Base-by-base conservation (phyloP, 2,888 invertebrate genomes). In the Ischnus inquisitorius region DNA sequence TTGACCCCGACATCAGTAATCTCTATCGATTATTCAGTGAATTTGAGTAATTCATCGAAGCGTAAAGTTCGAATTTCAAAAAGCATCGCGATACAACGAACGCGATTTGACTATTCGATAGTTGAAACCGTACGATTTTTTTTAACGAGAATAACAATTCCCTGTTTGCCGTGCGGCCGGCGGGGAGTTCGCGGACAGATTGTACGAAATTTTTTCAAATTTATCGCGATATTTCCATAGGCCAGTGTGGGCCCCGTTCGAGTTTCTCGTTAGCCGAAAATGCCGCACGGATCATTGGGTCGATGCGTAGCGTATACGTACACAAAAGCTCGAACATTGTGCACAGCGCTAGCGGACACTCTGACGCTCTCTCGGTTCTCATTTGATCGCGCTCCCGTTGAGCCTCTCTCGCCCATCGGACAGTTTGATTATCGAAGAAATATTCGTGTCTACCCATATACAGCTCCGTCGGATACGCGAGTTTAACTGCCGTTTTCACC, bases 371-470 rank as follows among this genome's bases (percentile, higher is more conserved):
- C 60, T 16, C 25, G 57, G 43, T 60, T 60, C 62, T 74, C 72
- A 78, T 51, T 68, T 28, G 78, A 82, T 74, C 76, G 74, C 34
- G 71, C 67, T 71, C 69, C 60, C 82, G 72, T 82, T 77, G 67
- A 16, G 41, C 71, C 48, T 43, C 8, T 14, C 64, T n/a, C 65
- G 43, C 54, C 51, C 57, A 41, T 54, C 64, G 78, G 72, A 74
- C 78, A 78, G 72, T 78, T 78, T 82, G 78, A 82, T 82, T 82
- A 78, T 82, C 82, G 62, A 68, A 82, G 74, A 82, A 78, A 78
- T 82, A 82, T 82, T 68, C 74, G 78, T 74, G 60, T 54, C 19
- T 51, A 28, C 28, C 43, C 22, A 19, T 41, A 16, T 25, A 60
- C 25, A 46, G 12, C n/a, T 6, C 28, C 25, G 14, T 25, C 25